Base-by-base conservation (phyloP, 2,113 vertebrate species). In the Lycaon pictus region DNA sequence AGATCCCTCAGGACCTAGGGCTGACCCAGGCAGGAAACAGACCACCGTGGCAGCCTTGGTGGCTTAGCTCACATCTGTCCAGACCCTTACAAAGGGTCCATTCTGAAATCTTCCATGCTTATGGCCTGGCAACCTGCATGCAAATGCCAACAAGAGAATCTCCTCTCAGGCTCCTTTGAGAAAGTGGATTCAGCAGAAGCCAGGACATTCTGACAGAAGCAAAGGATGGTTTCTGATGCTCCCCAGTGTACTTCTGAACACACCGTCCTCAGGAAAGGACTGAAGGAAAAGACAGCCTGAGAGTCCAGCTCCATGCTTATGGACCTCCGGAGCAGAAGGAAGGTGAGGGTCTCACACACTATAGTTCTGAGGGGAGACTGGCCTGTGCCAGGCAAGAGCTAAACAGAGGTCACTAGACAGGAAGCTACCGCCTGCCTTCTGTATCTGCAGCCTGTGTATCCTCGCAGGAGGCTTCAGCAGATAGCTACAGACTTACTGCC, bases 361-460 rank as follows among this genome's bases (percentile, higher is more conserved):
- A 12, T 5, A 62, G 74, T n/a, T 65, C 43, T 71, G 4, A 51
- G 32, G 6, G 11, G n/a, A 56, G 27, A 23, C 32, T 56, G 58
- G 37, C 76, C 85, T 67, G 20, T 11, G 17, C 9, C 32, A 22
- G 25, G 23, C 22, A n/a, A 67, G 29, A 27, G n/a, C 37, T n/a
- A 15, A 71, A 27, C 29, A 77, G 55, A 67, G 60, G 25, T 13
- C 35, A 63, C 35, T 3, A 16, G 69, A 67, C 84, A 90, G 63
- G 32, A 63, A 71, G 9, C 10, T 13, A 16, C 43, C 27, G 37
- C 23, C 19, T 8, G 15, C 9, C n/a, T 19, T 63, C 72, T 13
- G 15, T 3, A 1, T 1, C 32, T 83, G 77, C 32, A 27, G n/a
- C 43, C 6, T 29, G 2, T 0, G 0, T 2, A 0, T 2, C 27